Evolutionary conservation across 2,113 vertebrate species (phyloP), one percentile per base, ranked within the genome.

Genomic region (Paracanthobrama guichenoti): DNA sequence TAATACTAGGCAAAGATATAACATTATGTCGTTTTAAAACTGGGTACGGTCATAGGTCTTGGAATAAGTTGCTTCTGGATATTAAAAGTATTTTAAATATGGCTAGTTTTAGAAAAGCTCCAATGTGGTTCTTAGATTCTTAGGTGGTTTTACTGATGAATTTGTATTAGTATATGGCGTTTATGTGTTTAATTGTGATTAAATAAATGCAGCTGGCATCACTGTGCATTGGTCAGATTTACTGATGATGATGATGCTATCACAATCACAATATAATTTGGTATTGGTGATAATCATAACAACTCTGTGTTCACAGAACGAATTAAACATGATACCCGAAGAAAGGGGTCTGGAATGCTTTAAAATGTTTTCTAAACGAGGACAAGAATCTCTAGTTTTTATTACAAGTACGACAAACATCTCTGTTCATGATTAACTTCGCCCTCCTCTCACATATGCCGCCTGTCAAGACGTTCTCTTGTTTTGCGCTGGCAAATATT

Each of bases 381-480:
- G 12, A 24, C 20, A n/a, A 42, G 31, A 44, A 13, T 39, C 3
- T 44, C 67, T 42, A 50, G 24, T 31, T 53, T 53, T 75, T 20
- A 31, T 55, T 53, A 53, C 6, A 9, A 10, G n/a, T 18, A 74
- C 16, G 3, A 69, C 35, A 94, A 93, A 90, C 88, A 84, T 79
- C 64, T 77, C 93, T 90, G 92, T 92, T 90, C 91, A 90, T 91
- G 93, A 93, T 94, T 94, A 93, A 89, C 76, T 87, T 82, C 59
- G 84, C 88, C 92, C 94, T 94, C 92, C 92, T 93, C 86, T 31
- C 90, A 92, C 92, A 93, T 92, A 92, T 93, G 93, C 88, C 88
- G 90, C 86, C 88, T 91, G 92, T 93, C 91, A 90, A n/a, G n/a
- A 88, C 88, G 75, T 74, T 85, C 78, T 86, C 86, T 88, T 80